A percentile compares a stretch with the other conserved stretches of the same genome.
phyloP scores from a whole-genome alignment of 2,888 invertebrate species.

The Phrixothrix hirtus region DNA sequence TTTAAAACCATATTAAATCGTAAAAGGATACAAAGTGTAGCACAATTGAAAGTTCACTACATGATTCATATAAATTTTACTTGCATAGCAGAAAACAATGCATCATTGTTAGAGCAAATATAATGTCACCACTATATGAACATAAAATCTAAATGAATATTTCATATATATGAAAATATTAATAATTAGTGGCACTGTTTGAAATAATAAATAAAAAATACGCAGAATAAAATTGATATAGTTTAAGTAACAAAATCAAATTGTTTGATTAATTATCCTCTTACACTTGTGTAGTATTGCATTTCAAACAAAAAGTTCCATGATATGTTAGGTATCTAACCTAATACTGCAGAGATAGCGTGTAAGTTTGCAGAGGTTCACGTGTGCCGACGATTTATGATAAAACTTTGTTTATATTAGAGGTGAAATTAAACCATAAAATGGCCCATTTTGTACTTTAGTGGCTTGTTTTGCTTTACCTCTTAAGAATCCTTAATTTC shows the following conservation, averaged over 20 bases:
- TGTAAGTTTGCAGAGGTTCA: constrained; percentile 33
- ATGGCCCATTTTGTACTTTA: constrained; percentile 35
- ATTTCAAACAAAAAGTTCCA: constrained; percentile 18
- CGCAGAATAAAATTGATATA: not conserved
- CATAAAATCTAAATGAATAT: constrained; percentile 10
- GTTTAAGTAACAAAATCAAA: not conserved
- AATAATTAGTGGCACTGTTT: constrained; percentile 2
- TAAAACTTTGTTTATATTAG: constrained; percentile 40
- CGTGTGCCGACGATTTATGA: constrained; percentile 43
- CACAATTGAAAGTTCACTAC: not conserved
- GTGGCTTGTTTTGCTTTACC: constrained; percentile 37
- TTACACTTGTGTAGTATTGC: constrained; percentile 16
- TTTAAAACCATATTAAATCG: too few species aligned
- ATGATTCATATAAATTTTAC: constrained; percentile 20
- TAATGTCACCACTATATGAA: constrained; percentile 14
- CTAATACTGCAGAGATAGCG: constrained; percentile 26
- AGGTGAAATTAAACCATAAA: constrained; percentile 40
- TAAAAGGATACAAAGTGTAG: too few species aligned
- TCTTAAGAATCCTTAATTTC: constrained; percentile 38
- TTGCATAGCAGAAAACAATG: constrained; percentile 11
- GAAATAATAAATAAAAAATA: not conserved
- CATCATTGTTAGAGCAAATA: constrained; percentile 13
- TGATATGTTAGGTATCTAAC: constrained; percentile 26
- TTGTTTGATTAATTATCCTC: constrained; percentile 2
- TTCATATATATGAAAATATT: not conserved